Percentiles rank a stretch among this genome's conserved stretches.
Conservation (phyloP, 2,888 invertebrate genomes). For the Cosmorhoe ocellata region DNA sequence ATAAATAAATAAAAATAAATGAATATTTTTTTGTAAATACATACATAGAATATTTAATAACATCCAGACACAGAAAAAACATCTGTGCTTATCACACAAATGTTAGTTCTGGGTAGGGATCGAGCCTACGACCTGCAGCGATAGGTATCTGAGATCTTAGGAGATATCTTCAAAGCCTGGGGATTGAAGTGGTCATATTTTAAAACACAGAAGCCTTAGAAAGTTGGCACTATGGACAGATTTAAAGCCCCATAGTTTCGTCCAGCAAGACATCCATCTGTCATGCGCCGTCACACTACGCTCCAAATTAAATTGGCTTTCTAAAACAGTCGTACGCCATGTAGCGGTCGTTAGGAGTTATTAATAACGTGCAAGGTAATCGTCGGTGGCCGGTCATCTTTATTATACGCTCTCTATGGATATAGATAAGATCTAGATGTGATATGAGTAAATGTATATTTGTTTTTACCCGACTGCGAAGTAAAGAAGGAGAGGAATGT, state of each 20-base stretch:
- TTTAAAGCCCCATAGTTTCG: slow-evolving; percentile 1
- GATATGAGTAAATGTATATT: slow-evolving; percentile 15
- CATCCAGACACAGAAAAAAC: too few relatives aligned
- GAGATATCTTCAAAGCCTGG: too few relatives aligned
- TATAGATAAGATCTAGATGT: slow-evolving; percentile 44
- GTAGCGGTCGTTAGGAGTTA: slow-evolving; percentile 60
- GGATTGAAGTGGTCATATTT: too few relatives aligned
- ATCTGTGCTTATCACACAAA: too few relatives aligned
- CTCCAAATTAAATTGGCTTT: slow-evolving; percentile 63
- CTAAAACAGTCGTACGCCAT: slow-evolving; percentile 56
- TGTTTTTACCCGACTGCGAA: too few relatives aligned
- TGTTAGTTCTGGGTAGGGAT: too few relatives aligned
- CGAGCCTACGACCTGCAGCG: too few relatives aligned
- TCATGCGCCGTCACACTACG: slow-evolving; percentile 45
- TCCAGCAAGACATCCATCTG: slow-evolving; percentile 37
- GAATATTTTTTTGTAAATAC: too few relatives aligned
- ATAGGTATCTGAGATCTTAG: too few relatives aligned
- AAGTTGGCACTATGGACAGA: background rate
- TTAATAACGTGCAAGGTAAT: slow-evolving; percentile 75
- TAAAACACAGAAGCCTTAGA: background rate
- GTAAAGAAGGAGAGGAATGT: too few relatives aligned
- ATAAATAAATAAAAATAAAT: too few relatives aligned
- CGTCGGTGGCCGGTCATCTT: slow-evolving; percentile 67
- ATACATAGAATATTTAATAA: too few relatives aligned
- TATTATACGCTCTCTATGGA: slow-evolving; percentile 49